These are phyloP conservation scores for Leuciscus idus DNA, from an alignment of 2,113 vertebrate genomes.

Conservation along the genomic window DNA sequence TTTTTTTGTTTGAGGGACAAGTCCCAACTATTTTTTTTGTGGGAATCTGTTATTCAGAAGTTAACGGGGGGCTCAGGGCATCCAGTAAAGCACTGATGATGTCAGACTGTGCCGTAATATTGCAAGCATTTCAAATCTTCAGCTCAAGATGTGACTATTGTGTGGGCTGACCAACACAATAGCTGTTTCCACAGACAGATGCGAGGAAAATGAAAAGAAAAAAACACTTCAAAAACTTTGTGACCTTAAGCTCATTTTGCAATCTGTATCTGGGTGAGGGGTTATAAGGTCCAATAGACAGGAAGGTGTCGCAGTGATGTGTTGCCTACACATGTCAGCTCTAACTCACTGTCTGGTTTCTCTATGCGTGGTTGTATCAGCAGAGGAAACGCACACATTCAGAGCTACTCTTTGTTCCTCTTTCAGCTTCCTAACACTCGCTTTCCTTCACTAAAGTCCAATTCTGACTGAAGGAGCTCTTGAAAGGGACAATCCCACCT, in stretches of 20 bases:
- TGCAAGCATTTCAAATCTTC: constrained; percentile 2
- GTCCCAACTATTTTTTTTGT: not conserved
- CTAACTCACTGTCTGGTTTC: constrained; percentile 69
- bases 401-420: constrained; percentile 59
- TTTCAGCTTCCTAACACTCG: constrained; percentile 19
- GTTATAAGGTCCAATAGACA: constrained; percentile 31
- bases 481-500: constrained; percentile 4
- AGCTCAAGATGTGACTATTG: not conserved
- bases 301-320: constrained; percentile 34
- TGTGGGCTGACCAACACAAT: constrained; percentile 1
- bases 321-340: constrained; percentile 20
- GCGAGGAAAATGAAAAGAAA: not conserved
- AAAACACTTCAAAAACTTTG: constrained; percentile 9
- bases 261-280: constrained; percentile 56
- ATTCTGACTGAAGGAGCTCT: not conserved
- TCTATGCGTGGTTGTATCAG: constrained; percentile 48
- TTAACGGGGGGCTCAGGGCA: not conserved
- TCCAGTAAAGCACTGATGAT: not conserved
- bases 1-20: not conserved
- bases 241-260: constrained; percentile 73
- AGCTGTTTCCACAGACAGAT: constrained; percentile 2
- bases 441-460: not conserved
- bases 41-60: not conserved
- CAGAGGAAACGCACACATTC: constrained; percentile 21
- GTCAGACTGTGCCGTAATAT: not conserved